These are phyloP conservation scores for Scophthalmus maximus DNA, from an alignment of 2,113 vertebrate genomes.

Conservation along the genomic window DNA sequence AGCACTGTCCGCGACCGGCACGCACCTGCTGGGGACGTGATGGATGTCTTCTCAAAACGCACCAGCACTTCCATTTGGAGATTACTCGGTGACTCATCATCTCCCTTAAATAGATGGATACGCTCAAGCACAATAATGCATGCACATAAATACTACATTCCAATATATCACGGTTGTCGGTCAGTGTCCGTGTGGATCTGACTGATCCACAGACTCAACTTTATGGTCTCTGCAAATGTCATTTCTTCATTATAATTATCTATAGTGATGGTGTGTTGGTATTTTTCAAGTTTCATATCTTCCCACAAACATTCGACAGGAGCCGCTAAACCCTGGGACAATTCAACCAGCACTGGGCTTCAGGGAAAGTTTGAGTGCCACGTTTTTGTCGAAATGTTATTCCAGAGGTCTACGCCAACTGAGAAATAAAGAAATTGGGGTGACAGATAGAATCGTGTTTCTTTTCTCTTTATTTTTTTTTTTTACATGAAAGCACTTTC, in stretches of 20 bases:
- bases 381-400: slow-evolving; percentile 21
- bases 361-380: slow-evolving; percentile 32
- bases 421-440: not conserved
- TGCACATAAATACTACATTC: not conserved
- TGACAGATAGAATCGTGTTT: not conserved
- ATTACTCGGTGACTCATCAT: slow-evolving; percentile 62
- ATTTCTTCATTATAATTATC: slow-evolving; percentile 48
- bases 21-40: slow-evolving; percentile 37
- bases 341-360: slow-evolving; percentile 51
- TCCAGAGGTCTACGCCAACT: slow-evolving; percentile 2
- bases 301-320: slow-evolving; percentile 21
- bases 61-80: slow-evolving; percentile 41
- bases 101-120: slow-evolving; percentile 35
- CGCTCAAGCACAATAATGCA: slow-evolving; percentile 10
- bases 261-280: slow-evolving; percentile 34
- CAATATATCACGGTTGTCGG: slow-evolving; percentile 20
- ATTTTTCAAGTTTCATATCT: slow-evolving; percentile 52
- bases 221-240: slow-evolving; percentile 24
- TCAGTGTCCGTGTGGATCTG: slow-evolving; percentile 2
- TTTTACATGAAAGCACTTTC: slow-evolving; percentile 18
- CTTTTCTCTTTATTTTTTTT: slow-evolving; percentile 27
- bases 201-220: slow-evolving; percentile 15
- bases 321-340: slow-evolving; percentile 29
- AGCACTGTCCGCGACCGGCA: slow-evolving; percentile 1
- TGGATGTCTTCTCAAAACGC: slow-evolving; percentile 45